Base-by-base conservation (phyloP, 2,888 invertebrate genomes). In the Serrognathus titanus region DNA sequence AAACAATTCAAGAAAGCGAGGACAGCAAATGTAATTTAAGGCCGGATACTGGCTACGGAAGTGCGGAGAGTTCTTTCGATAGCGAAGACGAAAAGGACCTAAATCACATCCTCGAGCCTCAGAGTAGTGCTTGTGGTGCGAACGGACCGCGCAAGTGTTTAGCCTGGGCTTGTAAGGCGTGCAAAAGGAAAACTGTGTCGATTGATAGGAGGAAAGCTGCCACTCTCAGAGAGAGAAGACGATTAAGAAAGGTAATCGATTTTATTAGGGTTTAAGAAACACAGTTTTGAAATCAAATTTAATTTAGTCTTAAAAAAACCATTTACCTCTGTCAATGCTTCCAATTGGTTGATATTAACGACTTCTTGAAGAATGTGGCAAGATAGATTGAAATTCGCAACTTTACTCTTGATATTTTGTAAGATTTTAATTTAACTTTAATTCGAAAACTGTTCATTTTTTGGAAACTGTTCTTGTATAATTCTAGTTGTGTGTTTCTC, bases 161-260 rank as follows among this genome's bases (percentile, higher is more conserved):
- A 40, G 85, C 96, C 9, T 97, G 97, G 97, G 97, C 97, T 2
- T 97, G 97, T 78, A 97, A 97, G 74, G 95, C 96, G 0, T 97
- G 97, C 79, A 97, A 97, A 78, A 89, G 94, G 80, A 96, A 97
- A 80, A 94, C 92, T 11, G 94, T 96, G 45, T 90, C 95, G 0
- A 92, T 97, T 7, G 98, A 99, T 79, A 82, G 98, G 53, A 84
- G 98, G 72, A 97, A 97, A 83, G 98, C 98, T 5, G 98, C 98
- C 1, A 99, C 98, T 1, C 82, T 99, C 77, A 82, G 98, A 3
- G 98, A 99, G 77, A 81, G 98, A 62, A 80, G 97, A 66, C 82
- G 98, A 60, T 83, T 99, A 52, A 82, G 97, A 74, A 97, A 98
- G 87, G 96, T 96, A 77, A 69, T 80, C 72, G 66, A 36, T 41